Conservation (phyloP, 2,888 invertebrate species). For the Dromius quadrimaculatus region DNA sequence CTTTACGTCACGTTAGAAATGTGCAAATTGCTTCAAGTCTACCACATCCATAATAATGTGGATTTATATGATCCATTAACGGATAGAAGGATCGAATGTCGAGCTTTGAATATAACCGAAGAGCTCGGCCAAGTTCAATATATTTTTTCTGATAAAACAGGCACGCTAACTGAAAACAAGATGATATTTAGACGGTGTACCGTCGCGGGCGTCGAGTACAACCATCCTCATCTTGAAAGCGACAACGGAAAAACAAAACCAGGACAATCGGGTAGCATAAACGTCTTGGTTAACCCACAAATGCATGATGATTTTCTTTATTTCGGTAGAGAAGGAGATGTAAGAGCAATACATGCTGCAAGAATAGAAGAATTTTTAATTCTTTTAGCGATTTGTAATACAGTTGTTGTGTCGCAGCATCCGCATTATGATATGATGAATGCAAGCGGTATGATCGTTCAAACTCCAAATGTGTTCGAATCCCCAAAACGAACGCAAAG, state of each 20-base stretch:
- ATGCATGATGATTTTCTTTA: conserved; percentile 69
- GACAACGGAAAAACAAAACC: conserved; percentile 67
- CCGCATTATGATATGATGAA: conserved; percentile 83
- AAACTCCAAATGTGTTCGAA: conserved; percentile 58
- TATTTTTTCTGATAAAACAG: conserved; percentile 97
- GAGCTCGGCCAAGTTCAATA: conserved; percentile 96
- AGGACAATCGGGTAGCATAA: conserved; percentile 65
- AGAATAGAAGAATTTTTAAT: conserved; percentile 90
- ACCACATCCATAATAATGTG: conserved; percentile 91
- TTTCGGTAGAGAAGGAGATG: conserved; percentile 58
- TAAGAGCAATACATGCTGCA: conserved; percentile 72
- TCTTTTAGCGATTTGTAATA: conserved; percentile 94
- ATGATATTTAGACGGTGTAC: conserved; percentile 96
- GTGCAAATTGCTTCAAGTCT: conserved; percentile 95
- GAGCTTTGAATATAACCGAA: conserved; percentile 96
- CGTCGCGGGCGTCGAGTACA: conserved; percentile 90
- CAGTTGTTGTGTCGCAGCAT: conserved; percentile 92
- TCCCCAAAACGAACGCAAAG: conserved; percentile 51
- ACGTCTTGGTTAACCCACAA: conserved; percentile 68
- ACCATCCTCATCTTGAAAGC: conserved; percentile 81
- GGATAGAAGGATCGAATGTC: conserved; percentile 87
- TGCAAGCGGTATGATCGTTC: conserved; percentile 73
- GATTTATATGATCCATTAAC: conserved; percentile 88
- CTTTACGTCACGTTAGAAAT: conserved; percentile 97
- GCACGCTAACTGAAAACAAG: conserved; percentile 96